These are phyloP conservation scores for Xiphias gladius DNA, from an alignment of 2,113 vertebrate species.

Conservation along the genomic window DNA sequence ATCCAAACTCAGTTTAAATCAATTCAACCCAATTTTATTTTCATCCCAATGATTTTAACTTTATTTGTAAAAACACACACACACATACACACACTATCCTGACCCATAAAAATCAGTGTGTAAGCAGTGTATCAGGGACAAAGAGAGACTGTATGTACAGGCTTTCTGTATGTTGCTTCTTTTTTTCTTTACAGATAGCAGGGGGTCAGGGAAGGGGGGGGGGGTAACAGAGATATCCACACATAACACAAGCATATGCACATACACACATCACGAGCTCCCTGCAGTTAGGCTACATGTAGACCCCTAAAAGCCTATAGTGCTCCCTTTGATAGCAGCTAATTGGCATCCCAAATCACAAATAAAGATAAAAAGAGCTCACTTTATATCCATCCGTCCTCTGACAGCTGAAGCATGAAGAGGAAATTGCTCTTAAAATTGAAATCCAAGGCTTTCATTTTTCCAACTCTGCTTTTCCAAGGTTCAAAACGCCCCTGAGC, in stretches of 20 bases:
- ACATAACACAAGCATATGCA: slow-evolving; percentile 12
- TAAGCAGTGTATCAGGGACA: slow-evolving; percentile 47
- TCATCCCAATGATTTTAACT: background rate
- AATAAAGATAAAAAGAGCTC: slow-evolving; percentile 38
- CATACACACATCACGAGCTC: background rate
- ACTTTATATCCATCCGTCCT: slow-evolving; percentile 5
- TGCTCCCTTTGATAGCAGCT: slow-evolving; percentile 39
- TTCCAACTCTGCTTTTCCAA: slow-evolving; percentile 34
- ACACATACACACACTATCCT: slow-evolving; percentile 10
- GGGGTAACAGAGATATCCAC: background rate
- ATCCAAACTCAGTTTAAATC: slow-evolving; percentile 1
- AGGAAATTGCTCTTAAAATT: slow-evolving; percentile 35
- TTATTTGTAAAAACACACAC: background rate
- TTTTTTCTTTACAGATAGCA: slow-evolving; percentile 56
- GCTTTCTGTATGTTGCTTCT: background rate
- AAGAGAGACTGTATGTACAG: slow-evolving; percentile 35
- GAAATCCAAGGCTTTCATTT: slow-evolving; percentile 32
- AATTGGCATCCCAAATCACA: slow-evolving; percentile 50
- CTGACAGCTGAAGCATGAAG: slow-evolving; percentile 29
- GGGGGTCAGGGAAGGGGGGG: slow-evolving; percentile 39
- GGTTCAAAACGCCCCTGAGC: slow-evolving; percentile 42
- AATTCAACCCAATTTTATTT: slow-evolving; percentile 1
- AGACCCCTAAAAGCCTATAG: slow-evolving; percentile 30
- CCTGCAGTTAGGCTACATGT: background rate
- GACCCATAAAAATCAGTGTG: slow-evolving; percentile 38